phyloP scores from a whole-genome alignment of 2,888 invertebrate species.

The Callimorpha dominula region DNA sequence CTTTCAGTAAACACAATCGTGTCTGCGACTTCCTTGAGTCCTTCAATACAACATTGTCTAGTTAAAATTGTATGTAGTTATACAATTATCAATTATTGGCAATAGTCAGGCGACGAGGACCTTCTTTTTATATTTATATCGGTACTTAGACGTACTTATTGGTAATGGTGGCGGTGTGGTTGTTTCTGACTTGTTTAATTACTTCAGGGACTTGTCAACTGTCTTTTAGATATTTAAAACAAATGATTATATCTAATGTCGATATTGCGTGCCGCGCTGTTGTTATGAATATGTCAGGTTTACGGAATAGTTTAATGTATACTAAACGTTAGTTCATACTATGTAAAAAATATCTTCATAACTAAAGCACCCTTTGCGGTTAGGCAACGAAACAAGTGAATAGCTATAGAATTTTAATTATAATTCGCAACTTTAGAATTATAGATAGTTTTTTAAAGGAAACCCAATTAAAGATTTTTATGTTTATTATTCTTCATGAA shows the following conservation, averaged over 20 bases:
- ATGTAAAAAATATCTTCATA: neutral
- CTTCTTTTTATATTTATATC: conserved; percentile 1
- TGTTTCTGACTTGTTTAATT: conserved; percentile 1
- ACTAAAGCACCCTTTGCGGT: neutral
- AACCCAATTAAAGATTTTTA: too few relatives aligned
- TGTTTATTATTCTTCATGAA: too few relatives aligned
- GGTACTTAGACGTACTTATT: neutral
- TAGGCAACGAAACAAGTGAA: neutral
- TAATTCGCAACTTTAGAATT: too few relatives aligned
- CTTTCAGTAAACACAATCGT: neutral
- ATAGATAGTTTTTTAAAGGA: too few relatives aligned
- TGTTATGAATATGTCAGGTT: neutral
- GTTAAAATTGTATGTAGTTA: neutral
- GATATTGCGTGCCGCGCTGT: neutral
- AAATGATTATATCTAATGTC: neutral
- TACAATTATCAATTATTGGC: conserved; percentile 11
- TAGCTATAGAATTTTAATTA: too few relatives aligned
- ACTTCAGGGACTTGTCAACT: neutral
- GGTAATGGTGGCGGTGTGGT: neutral
- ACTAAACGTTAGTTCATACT: neutral
- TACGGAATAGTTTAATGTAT: neutral
- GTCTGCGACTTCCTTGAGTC: neutral
- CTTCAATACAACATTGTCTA: neutral
- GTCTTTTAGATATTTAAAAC: neutral
- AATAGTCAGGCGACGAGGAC: neutral